phyloP scores from a whole-genome alignment of 2,888 invertebrate species.

The Labia minor region DNA sequence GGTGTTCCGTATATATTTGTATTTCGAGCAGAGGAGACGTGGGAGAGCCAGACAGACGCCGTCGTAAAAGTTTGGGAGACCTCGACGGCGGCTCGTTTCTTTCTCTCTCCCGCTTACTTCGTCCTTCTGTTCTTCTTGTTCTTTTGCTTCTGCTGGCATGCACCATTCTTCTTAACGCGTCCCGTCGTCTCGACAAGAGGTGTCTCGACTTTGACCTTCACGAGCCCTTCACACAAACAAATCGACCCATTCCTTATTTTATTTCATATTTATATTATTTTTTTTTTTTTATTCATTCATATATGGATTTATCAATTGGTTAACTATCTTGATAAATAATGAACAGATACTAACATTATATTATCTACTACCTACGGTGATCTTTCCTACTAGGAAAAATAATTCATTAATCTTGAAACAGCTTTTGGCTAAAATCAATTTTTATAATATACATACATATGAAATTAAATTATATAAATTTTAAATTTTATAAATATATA shows the following conservation, averaged over 20 bases:
- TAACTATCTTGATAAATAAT: too few species aligned
- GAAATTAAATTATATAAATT: too few species aligned
- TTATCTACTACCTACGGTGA: too few species aligned
- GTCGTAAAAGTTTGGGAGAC: constrained; percentile 7
- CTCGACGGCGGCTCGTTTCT: neutral
- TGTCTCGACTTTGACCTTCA: constrained; percentile 8
- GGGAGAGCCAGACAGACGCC: constrained; percentile 13
- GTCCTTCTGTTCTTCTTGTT: neutral
- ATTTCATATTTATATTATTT: neutral
- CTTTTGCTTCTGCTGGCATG: constrained; percentile 2
- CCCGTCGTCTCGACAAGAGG: constrained; percentile 13
- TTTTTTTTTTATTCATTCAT: too few species aligned
- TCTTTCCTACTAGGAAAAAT: too few species aligned
- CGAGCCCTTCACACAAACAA: constrained; percentile 13
- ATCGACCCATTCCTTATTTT: neutral
- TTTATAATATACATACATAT: too few species aligned
- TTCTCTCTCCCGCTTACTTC: neutral
- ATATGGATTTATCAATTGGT: too few species aligned
- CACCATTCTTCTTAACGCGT: constrained; percentile 13
- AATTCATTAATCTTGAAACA: too few species aligned
- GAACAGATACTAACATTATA: too few species aligned
- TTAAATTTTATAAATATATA: too few species aligned
- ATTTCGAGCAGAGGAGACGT: constrained; percentile 1
- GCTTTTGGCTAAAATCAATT: too few species aligned
- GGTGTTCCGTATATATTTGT: neutral